These are phyloP conservation scores for Nerophis ophidion DNA, from an alignment of 2,113 vertebrate species.

Conservation along the genomic window DNA sequence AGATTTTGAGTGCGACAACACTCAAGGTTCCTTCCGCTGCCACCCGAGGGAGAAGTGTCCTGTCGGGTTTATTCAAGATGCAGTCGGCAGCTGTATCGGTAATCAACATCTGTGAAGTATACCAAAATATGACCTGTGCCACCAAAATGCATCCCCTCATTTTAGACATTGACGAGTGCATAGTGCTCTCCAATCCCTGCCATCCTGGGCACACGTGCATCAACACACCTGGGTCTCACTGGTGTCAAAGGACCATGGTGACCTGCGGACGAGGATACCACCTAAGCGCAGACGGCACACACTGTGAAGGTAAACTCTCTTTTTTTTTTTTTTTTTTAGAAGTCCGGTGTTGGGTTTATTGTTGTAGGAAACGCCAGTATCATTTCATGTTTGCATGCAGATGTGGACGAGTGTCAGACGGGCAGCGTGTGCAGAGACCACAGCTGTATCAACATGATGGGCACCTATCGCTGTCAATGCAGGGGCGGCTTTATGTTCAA, in stretches of 20 bases:
- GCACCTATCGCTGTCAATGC: conserved; percentile 87
- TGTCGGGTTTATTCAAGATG: conserved; percentile 82
- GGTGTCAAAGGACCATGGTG: conserved; percentile 77
- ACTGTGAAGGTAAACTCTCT: conserved; percentile 76
- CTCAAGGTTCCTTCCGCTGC: conserved; percentile 88
- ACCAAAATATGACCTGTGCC: background rate
- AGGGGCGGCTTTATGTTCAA: conserved; percentile 80
- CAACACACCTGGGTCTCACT: conserved; percentile 84
- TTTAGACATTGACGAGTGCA: conserved; percentile 87
- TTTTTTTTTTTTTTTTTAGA: background rate
- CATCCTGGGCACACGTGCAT: conserved; percentile 76
- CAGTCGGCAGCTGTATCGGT: conserved; percentile 88
- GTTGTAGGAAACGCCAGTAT: background rate
- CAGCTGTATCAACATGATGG: conserved; percentile 78
- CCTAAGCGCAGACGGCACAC: conserved; percentile 77
- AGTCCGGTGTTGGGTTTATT: background rate
- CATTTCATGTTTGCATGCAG: conserved; percentile 46
- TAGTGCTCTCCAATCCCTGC: conserved; percentile 71
- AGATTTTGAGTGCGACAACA: conserved; percentile 86
- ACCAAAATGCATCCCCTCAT: background rate
- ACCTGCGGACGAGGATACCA: conserved; percentile 86
- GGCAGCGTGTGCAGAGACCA: conserved; percentile 79
- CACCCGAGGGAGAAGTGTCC: conserved; percentile 76
- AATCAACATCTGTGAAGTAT: conserved; percentile 18
- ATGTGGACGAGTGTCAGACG: conserved; percentile 81